These are phyloP conservation scores for Agrochola lychnidis DNA, from an alignment of 2,888 invertebrate genomes.

Conservation along the genomic window DNA sequence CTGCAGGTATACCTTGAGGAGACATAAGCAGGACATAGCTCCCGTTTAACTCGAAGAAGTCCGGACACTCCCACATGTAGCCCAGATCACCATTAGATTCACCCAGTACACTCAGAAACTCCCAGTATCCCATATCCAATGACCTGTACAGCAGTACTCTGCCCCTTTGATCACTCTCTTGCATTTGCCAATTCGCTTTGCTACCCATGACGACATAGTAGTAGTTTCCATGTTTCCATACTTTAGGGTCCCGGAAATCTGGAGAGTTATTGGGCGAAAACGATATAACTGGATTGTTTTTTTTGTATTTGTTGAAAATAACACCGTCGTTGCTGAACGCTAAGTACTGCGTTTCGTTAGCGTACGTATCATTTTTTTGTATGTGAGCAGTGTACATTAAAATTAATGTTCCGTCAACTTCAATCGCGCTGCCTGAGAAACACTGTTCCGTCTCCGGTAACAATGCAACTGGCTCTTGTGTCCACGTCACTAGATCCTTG, in stretches of 20 bases:
- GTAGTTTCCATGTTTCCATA: constrained; percentile 81
- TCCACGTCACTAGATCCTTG: constrained; percentile 87
- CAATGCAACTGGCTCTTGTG: constrained; percentile 85
- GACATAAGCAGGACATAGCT: constrained; percentile 85
- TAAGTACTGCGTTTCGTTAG: constrained; percentile 79
- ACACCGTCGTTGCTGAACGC: constrained; percentile 84
- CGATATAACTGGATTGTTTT: constrained; percentile 84
- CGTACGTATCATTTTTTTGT: background rate
- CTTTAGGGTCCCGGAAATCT: constrained; percentile 89
- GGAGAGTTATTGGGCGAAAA: constrained; percentile 77
- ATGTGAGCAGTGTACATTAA: constrained; percentile 83
- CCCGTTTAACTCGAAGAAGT: constrained; percentile 85
- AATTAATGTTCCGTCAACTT: constrained; percentile 78
- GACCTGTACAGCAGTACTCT: constrained; percentile 84
- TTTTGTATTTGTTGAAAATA: constrained; percentile 81
- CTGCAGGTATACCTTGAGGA: constrained; percentile 80
- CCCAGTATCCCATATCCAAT: constrained; percentile 81
- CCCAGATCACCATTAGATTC: constrained; percentile 80
- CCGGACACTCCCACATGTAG: constrained; percentile 90
- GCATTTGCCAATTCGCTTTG: constrained; percentile 65
- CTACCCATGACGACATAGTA: constrained; percentile 86
- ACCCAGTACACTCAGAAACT: constrained; percentile 79
- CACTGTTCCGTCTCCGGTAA: constrained; percentile 83
- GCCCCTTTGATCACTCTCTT: constrained; percentile 70
- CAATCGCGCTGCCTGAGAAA: constrained; percentile 87